These are phyloP conservation scores for Microtus ochrogaster DNA, from an alignment of 2,113 vertebrate genomes.

Conservation along the genomic window DNA sequence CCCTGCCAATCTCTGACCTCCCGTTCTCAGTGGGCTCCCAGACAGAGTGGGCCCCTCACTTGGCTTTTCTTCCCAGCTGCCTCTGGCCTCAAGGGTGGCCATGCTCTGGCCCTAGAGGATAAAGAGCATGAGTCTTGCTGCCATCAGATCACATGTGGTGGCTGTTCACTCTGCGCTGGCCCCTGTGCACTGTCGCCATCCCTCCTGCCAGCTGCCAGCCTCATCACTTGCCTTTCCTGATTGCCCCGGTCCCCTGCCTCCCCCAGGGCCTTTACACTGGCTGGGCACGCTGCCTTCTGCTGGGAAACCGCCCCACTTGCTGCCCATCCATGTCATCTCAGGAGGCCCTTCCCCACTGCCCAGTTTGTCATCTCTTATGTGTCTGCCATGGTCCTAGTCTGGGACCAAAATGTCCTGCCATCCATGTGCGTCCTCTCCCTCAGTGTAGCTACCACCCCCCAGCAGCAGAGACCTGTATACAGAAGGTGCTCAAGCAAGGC, in stretches of 20 bases:
- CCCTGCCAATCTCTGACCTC: not conserved
- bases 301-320: not conserved
- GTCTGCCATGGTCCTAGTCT: not conserved
- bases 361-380: not conserved
- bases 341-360: not conserved
- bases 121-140: not conserved
- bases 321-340: not conserved
- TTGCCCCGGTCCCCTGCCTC: not conserved
- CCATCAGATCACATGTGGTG: not conserved
- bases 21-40: not conserved
- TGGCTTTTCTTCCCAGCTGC: not conserved
- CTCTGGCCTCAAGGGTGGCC: not conserved
- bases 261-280: conserved; percentile 3
- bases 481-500: conserved; percentile 15
- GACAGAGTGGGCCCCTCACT: not conserved
- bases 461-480: not conserved
- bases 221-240: not conserved
- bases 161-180: not conserved
- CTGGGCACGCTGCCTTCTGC: not conserved
- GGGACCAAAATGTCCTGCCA: fast-evolving
- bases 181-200: not conserved
- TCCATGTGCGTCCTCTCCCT: fast-evolving
- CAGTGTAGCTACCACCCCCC: not conserved
- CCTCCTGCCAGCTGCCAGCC: not conserved
- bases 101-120: too few relatives aligned